Evolutionary conservation across 1,140 invertebrate species (phyloP).

Genomic region (Periplaneta americana): DNA sequence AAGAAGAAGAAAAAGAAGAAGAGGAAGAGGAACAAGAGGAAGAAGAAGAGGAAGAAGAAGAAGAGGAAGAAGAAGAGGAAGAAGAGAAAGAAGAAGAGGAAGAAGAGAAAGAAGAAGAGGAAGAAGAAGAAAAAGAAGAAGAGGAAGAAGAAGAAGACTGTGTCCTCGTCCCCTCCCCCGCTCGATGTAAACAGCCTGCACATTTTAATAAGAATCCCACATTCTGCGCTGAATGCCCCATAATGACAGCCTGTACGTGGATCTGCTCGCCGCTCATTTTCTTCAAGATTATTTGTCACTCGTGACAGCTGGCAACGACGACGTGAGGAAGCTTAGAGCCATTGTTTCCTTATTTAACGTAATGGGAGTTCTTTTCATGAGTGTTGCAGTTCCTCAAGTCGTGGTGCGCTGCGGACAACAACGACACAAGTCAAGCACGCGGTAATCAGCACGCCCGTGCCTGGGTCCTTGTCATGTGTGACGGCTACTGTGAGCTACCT

Average conservation of each 20-base stretch:
- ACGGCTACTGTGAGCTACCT: too few species aligned
- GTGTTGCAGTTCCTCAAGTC: not conserved
- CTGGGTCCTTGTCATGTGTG: too few species aligned
- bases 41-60: not conserved
- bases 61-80: not conserved
- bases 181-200: too few species aligned
- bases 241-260: too few species aligned
- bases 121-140: not conserved
- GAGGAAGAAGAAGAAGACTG: not conserved
- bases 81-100: not conserved
- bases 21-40: not conserved
- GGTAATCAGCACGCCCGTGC: not conserved
- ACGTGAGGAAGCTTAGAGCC: not conserved
- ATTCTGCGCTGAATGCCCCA: too few species aligned
- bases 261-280: not conserved
- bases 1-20: not conserved
- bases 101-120: not conserved
- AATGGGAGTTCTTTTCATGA: not conserved
- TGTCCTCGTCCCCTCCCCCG: too few species aligned
- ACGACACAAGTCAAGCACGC: not conserved
- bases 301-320: not conserved
- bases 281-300: not conserved
- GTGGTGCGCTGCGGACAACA: not conserved
- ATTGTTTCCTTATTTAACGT: not conserved
- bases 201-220: too few species aligned